Evolutionary conservation across 1,140 invertebrate genomes (phyloP), one percentile per base, ranked within the genome.

Genomic region (Arctopsyche grandis): DNA sequence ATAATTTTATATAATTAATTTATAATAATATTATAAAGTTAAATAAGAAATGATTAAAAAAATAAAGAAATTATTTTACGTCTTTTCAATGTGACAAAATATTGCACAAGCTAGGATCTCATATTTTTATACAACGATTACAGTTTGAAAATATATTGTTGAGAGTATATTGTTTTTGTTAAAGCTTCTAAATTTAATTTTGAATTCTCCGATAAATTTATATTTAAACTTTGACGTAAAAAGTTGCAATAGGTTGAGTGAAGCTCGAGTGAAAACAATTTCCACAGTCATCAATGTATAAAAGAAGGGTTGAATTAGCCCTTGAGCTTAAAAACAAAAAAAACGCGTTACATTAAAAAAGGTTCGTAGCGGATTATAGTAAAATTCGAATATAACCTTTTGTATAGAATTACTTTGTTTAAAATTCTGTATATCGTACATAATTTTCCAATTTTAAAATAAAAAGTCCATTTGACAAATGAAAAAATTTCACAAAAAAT

Each of bases 231-330:
- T 52, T 52, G 48, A 52, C 48, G 48, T 52, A 10, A 52, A 52
- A 52, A 52, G 4, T 52, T 52, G 12, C 1, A 52, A 52, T 52
- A 52, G 48, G 48, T 52, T 52, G 12, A 16, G 48, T 52, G 48
- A 66, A 66, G 14, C 22, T 66, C 63, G 24, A 66, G 24, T 12
- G 63, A 66, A 66, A 66, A 66, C 63, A 66, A 66, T 66, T 66
- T 66, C 5, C 63, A 66, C 21, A 24, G 24, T 66, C 63, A 66
- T 66, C 22, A 24, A 26, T 5, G 21, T 26, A 12, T 12, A 66
- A 66, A 26, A 26, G 63, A 9, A 26, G 24, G 63, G 22, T 66
- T 66, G 24, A 66, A 66, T 66, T 66, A 29, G 63, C 21, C 22
- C 22, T 66, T 19, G 10, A 66, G 63, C 9, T 3, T 3, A 26